Percentiles rank a stretch among this genome's conserved stretches.
These are phyloP conservation scores for Ictidomys tridecemlineatus DNA, from an alignment of 2,113 vertebrate species.

Conservation along the genomic window DNA sequence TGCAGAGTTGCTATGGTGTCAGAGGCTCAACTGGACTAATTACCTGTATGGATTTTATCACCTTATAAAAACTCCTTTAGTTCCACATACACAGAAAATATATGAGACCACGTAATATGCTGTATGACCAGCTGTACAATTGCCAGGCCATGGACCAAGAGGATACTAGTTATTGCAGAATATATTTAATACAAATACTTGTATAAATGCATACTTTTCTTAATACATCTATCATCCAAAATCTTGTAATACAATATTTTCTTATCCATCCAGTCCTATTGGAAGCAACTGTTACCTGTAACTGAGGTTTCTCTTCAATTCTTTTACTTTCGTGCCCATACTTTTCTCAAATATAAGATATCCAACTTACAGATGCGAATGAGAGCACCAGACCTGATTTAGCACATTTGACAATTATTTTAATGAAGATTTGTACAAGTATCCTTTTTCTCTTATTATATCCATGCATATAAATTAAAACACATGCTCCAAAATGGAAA, in stretches of 20 bases:
- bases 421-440: neutral
- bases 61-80: neutral
- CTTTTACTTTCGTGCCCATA: neutral
- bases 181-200: neutral
- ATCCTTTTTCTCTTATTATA: neutral
- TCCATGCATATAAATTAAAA: neutral
- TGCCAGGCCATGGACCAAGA: neutral
- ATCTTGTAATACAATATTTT: neutral
- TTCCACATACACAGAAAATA: neutral
- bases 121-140: neutral
- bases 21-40: neutral
- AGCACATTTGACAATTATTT: neutral
- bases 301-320: neutral
- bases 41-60: neutral
- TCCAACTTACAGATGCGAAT: neutral
- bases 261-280: neutral
- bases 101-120: neutral
- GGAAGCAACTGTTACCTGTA: neutral
- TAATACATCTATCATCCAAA: neutral
- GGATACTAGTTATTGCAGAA: neutral
- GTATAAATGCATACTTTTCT: neutral
- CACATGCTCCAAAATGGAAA: neutral
- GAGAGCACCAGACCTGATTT: neutral
- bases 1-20: neutral
- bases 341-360: neutral